Conservation (phyloP, 1,140 invertebrate genomes). For the Temnothorax curvispinosus region DNA sequence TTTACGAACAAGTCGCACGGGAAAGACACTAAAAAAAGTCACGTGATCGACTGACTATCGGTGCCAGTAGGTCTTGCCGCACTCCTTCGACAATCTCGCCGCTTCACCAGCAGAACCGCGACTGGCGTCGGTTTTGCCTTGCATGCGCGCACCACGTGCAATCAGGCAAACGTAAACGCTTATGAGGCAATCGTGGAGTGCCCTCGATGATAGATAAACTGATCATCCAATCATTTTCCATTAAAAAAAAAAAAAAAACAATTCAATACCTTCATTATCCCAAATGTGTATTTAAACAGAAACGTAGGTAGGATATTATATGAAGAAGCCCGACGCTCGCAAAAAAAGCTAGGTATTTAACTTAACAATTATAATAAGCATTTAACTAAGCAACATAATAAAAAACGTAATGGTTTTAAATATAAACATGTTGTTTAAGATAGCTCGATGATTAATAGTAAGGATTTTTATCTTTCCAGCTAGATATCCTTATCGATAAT, state of each 20-base stretch:
- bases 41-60: background rate
- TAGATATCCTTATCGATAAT: background rate
- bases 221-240: background rate
- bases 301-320: background rate
- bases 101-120: background rate
- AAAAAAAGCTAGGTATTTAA: background rate
- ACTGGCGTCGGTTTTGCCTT: constrained; percentile 18
- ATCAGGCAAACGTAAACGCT: constrained; percentile 17
- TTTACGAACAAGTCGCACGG: background rate
- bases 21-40: constrained; percentile 1
- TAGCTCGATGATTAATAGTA: background rate
- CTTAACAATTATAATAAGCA: background rate
- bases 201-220: background rate
- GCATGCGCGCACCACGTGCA: background rate
- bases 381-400: background rate
- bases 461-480: background rate
- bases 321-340: background rate
- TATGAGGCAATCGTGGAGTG: constrained; percentile 1
- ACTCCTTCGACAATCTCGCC: background rate
- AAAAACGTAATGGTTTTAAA: constrained; percentile 6
- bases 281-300: background rate
- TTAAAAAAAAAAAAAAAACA: background rate
- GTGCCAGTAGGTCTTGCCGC: background rate
- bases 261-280: background rate
- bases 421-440: background rate